A percentile compares a stretch with the other conserved stretches of the same genome.
Evolutionary conservation across 2,113 vertebrate genomes (phyloP).

Genomic region (Pipra filicauda): DNA sequence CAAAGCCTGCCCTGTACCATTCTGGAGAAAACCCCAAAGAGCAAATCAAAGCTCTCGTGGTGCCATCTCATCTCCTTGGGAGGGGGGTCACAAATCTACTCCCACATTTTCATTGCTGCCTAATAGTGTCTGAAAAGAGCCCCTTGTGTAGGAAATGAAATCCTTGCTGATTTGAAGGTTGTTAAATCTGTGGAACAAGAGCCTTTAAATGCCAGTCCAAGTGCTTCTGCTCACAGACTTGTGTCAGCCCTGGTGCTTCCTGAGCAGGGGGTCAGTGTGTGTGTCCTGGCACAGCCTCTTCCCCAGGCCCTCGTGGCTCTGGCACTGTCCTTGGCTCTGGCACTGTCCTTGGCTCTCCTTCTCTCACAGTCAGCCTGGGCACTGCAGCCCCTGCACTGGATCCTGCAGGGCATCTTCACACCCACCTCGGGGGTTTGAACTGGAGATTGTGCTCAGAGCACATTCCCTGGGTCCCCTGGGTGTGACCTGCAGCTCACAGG

Average conservation of each 20-base stretch:
- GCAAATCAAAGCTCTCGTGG: background rate
- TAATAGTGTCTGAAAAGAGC: background rate
- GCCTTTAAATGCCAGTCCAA: background rate
- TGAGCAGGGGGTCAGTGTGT: background rate
- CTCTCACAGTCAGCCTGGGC: background rate
- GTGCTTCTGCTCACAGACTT: background rate
- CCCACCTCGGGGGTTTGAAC: background rate
- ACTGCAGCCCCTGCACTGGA: background rate
- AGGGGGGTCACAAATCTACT: background rate
- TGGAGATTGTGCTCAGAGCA: background rate
- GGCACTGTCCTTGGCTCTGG: background rate
- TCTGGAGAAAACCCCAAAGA: background rate
- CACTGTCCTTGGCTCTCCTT: background rate
- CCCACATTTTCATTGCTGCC: background rate
- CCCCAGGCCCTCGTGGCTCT: background rate
- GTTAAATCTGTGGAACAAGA: background rate
- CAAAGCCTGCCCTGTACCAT: background rate
- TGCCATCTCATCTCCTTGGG: background rate
- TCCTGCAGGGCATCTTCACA: fast-evolving
- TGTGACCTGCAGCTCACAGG: background rate
- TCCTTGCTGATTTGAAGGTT: background rate
- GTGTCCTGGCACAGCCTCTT: background rate
- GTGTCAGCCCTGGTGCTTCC: background rate
- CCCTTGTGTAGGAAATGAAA: background rate
- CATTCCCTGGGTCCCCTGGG: fast-evolving